A percentile compares a stretch with the other conserved stretches of the same genome.
phyloP scores from a whole-genome alignment of 1,140 invertebrate species.

The Platyura marginata region DNA sequence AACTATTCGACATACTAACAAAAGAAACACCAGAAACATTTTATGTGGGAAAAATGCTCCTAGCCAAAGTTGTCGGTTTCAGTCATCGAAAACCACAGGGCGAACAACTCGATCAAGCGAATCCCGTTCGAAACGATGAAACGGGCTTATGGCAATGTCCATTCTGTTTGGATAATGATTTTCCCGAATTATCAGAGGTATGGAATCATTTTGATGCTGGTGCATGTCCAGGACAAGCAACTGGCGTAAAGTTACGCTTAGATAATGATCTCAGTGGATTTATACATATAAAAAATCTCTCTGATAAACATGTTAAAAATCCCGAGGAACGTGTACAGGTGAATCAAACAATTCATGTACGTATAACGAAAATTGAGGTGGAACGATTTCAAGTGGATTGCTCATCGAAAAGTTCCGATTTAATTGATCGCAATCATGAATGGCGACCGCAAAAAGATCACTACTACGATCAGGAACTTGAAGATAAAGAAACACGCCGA shows the following conservation, averaged over 20 bases:
- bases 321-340: conserved; percentile 77
- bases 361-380: conserved; percentile 92
- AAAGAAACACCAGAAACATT: conserved; percentile 94
- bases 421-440: conserved; percentile 76
- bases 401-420: conserved; percentile 83
- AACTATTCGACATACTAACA: conserved; percentile 86
- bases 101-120: conserved; percentile 86
- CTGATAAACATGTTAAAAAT: conserved; percentile 83
- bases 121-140: conserved; percentile 85
- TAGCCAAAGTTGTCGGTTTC: conserved; percentile 56
- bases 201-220: conserved; percentile 98
- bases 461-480: conserved; percentile 79
- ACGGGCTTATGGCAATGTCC: conserved; percentile 94
- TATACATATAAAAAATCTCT: conserved; percentile 88
- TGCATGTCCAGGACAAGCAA: conserved; percentile 86
- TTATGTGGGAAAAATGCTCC: conserved; percentile 75
- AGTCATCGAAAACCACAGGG: conserved; percentile 75
- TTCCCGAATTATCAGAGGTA: conserved; percentile 80
- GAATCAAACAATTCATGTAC: conserved; percentile 77
- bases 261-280: conserved; percentile 93
- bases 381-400: conserved; percentile 89
- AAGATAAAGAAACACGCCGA: conserved; percentile 59
- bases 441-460: conserved; percentile 80
- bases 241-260: conserved; percentile 71
- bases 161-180: conserved; percentile 85